These are phyloP conservation scores for Melanaphis sacchari DNA, from an alignment of 1,140 invertebrate genomes.

Conservation along the genomic window DNA sequence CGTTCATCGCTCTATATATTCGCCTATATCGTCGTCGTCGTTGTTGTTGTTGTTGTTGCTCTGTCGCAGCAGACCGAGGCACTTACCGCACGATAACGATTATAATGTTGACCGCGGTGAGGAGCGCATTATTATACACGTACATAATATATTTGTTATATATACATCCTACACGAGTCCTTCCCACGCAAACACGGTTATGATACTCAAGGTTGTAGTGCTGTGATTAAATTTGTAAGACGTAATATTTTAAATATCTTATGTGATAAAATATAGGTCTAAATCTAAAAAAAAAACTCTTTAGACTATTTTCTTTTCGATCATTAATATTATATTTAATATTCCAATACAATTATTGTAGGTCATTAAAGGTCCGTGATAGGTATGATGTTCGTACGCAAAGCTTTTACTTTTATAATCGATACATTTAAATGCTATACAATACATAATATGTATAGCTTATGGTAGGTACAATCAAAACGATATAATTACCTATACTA, in stretches of 20 bases:
- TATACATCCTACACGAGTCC: background rate
- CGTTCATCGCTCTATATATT: background rate
- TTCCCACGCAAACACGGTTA: background rate
- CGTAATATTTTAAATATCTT: too few species aligned
- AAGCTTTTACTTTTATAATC: background rate
- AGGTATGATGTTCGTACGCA: background rate
- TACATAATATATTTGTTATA: background rate
- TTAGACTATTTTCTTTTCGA: too few species aligned
- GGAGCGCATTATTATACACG: background rate
- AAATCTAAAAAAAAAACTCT: too few species aligned
- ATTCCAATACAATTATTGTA: background rate
- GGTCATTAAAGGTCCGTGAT: background rate
- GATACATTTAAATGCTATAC: background rate
- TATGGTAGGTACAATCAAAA: background rate
- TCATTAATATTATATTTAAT: background rate
- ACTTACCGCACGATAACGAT: slow-evolving; percentile 24
- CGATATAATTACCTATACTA: too few species aligned
- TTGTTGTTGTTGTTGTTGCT: too few species aligned
- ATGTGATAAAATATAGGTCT: too few species aligned
- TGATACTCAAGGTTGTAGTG: background rate
- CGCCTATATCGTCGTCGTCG: too few species aligned
- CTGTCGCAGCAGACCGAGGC: background rate
- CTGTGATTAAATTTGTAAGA: background rate
- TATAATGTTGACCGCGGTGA: slow-evolving; percentile 14
- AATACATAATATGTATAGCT: background rate